Evolutionary conservation across 2,113 vertebrate species (phyloP).

Genomic region (Limanda limanda): DNA sequence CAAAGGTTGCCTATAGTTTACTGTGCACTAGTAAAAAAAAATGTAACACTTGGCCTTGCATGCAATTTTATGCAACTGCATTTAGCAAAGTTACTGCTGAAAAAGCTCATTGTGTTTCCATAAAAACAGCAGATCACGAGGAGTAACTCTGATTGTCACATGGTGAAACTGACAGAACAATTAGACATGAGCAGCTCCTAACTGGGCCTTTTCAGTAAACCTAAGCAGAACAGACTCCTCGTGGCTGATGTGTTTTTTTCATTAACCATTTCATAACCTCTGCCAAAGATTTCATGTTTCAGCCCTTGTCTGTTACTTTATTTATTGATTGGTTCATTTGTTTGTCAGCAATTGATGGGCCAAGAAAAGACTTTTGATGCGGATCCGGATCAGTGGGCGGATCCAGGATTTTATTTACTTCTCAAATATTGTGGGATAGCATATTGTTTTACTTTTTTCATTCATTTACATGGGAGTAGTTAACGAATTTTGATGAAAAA

Average conservation of each 20-base stretch:
- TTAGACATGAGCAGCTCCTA: neutral
- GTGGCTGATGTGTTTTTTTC: neutral
- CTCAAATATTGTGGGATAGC: too few relatives aligned
- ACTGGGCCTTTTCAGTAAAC: too few relatives aligned
- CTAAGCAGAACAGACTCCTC: neutral
- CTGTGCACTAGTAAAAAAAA: neutral
- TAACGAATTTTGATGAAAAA: too few relatives aligned
- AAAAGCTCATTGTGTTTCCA: slow-evolving; percentile 31
- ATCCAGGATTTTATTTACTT: too few relatives aligned
- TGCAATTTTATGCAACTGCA: slow-evolving; percentile 1
- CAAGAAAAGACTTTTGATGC: too few relatives aligned
- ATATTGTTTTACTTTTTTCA: neutral
- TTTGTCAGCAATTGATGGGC: too few relatives aligned
- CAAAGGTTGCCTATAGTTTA: neutral
- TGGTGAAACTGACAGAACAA: slow-evolving; percentile 35
- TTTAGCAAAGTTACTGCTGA: neutral
- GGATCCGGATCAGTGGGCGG: too few relatives aligned
- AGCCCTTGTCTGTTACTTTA: too few relatives aligned
- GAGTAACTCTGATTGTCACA: slow-evolving; percentile 39
- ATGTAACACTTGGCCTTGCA: neutral
- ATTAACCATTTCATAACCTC: neutral
- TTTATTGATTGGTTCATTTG: too few relatives aligned
- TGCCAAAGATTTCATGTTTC: too few relatives aligned
- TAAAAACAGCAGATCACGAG: slow-evolving; percentile 57
- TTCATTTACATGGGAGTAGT: too few relatives aligned